These are phyloP conservation scores for Magallana angulata DNA, from an alignment of 1,140 invertebrate species.

Conservation along the genomic window DNA sequence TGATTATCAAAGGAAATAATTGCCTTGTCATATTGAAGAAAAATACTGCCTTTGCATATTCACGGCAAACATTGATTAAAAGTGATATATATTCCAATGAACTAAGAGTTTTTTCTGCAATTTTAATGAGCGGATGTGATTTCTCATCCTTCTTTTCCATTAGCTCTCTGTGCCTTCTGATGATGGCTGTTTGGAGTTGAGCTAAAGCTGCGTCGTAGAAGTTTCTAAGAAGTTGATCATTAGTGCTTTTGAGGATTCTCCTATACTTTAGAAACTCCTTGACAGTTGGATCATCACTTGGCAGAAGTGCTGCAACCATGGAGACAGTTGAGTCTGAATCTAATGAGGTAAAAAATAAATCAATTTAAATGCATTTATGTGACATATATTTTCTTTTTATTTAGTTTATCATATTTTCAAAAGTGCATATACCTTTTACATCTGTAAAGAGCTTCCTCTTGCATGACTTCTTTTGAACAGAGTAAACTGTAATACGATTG, in stretches of 20 bases:
- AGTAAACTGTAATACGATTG: too few relatives aligned
- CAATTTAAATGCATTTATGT: neutral
- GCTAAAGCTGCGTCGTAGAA: neutral
- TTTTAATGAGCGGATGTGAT: neutral
- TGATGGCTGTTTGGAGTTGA: neutral
- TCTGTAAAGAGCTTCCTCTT: neutral
- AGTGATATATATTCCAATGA: conserved; percentile 1
- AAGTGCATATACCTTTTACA: neutral
- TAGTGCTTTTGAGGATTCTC: neutral
- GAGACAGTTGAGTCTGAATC: neutral
- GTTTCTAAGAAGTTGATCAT: neutral
- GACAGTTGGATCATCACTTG: neutral
- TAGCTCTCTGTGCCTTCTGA: neutral
- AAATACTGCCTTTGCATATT: too few relatives aligned
- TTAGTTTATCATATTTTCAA: too few relatives aligned
- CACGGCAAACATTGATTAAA: neutral
- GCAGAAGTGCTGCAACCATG: neutral
- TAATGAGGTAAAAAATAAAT: neutral
- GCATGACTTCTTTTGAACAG: neutral
- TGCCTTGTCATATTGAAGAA: too few relatives aligned
- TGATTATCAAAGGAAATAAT: too few relatives aligned
- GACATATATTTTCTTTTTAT: too few relatives aligned
- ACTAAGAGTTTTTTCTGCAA: neutral
- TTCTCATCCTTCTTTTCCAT: neutral
- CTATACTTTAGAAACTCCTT: neutral